Percentiles rank a stretch among this genome's conserved stretches.
Evolutionary conservation across 2,888 invertebrate genomes (phyloP).

Genomic region (Nowickia ferox): DNA sequence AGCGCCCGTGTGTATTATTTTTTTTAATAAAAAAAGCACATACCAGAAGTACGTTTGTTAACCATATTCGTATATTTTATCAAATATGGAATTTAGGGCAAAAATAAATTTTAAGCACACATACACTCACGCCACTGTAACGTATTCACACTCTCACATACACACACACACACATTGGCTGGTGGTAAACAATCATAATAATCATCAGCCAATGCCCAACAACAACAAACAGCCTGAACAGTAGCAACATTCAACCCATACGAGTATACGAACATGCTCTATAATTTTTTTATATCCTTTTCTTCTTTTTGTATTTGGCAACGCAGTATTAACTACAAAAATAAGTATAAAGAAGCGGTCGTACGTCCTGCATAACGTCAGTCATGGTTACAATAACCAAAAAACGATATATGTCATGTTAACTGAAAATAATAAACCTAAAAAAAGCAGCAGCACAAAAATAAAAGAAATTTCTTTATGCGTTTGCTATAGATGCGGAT

Average conservation of each 20-base stretch:
- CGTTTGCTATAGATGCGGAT: neutral
- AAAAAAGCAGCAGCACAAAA: constrained; percentile 7
- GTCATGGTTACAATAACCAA: constrained; percentile 58
- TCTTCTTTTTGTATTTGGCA: neutral
- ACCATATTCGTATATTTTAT: constrained; percentile 38
- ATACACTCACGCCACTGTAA: neutral
- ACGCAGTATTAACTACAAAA: constrained; percentile 21
- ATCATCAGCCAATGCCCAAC: constrained; percentile 38
- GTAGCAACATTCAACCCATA: constrained; percentile 1
- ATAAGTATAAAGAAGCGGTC: neutral
- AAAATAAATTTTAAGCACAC: constrained; percentile 54
- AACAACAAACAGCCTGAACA: neutral
- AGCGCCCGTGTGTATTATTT: too few species aligned
- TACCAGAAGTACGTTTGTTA: constrained; percentile 18
- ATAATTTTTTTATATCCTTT: constrained; percentile 17
- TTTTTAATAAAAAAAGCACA: neutral
- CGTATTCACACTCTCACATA: neutral
- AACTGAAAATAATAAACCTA: constrained; percentile 33
- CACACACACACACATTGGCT: constrained; percentile 1
- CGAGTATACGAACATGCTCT: neutral
- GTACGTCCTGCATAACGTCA: constrained; percentile 20
- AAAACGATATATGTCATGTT: constrained; percentile 64
- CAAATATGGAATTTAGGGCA: constrained; percentile 62
- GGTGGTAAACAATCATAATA: constrained; percentile 52
- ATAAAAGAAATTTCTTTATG: neutral